Evolutionary conservation across 2,888 invertebrate genomes (phyloP), one percentile per base, ranked within the genome.

Genomic region (Pyralis farinalis): DNA sequence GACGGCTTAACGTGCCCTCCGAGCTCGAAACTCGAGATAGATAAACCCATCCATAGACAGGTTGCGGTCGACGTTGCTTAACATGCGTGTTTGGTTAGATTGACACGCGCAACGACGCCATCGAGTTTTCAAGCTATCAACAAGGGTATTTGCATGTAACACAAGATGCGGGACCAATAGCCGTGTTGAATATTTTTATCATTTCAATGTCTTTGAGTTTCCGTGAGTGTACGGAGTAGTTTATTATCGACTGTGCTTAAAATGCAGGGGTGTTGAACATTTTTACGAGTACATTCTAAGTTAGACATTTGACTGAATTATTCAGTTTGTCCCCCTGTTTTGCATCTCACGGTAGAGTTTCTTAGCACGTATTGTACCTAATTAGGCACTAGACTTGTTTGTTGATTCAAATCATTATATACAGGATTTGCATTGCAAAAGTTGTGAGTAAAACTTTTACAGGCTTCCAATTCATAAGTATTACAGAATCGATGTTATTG

Each of bases 131-230:
- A 32, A 33, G 12, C 33, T 37, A 42, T 37, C 25, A 36, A 16
- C 32, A 37, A 34, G 34, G 34, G 11, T 29, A 39, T 39, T 39
- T 33, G 39, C 39, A 39, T 39, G 39, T 32, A 33, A 39, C 27
- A 33, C 39, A 27, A 33, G 28, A 33, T 12, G 31, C 12, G 3
- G 6, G 31, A 31, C 12, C 11, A 33, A 22, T 32, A 33, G 39
- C 27, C 20, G 20, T 25, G 39, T 39, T 9, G 20, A 7, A 33
- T 33, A 39, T 39, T 39, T 39, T 28, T 39, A 32, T 32, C 33
- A 39, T 39, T 39, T 33, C 33, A 33, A 39, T 39, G 33, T 39
- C 16, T 25, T 33, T 27, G 10, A 28, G 27, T 27, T 33, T 20
- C 39, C 33, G 9, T 28, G 10, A 16, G 32, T 8, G 33, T 16